Evolutionary conservation across 2,113 vertebrate genomes (phyloP), one percentile per base, ranked within the genome.

Genomic region (Mus pahari): DNA sequence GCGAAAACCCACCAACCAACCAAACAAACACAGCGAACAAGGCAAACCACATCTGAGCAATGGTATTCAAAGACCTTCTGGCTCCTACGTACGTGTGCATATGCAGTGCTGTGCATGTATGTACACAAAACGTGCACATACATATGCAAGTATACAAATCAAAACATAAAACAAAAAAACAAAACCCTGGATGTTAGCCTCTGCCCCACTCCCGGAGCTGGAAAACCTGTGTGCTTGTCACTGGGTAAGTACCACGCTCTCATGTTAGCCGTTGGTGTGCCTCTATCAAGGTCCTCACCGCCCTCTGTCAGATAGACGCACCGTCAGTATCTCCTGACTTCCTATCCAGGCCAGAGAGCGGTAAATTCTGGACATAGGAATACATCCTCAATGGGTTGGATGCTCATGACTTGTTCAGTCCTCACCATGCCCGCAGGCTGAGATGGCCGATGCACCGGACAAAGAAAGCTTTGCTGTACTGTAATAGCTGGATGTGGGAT

Each of bases 251-350:
- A 7, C 33, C 53, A 62, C 39, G 16, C 26, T 62, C 36, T 84
- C 73, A 42, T 31, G 4, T 0, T 1, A 7, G 62, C 13, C 26
- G 58, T 36, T 16, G 20, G 8, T 31, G 0, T 11, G 14, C 42
- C 12, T 86, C 68, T 42, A 3, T 9, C 0, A 0, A 31, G 60
- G 42, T 9, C 0, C 70, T 60, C 10, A 31, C 64, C 12, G 60
- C 58, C 50, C 17, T 19, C 22, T 19, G 3, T 33, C 53, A 73
- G 17, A 75, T 5, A 42, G 13, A 19, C 78, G 13, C 5, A 50
- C 9, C 22, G 22, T 36, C 16, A 42, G 13, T 10, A 4, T 73
- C 20, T 75, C 83, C 70, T 45, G 36, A 36, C 79, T 86, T 36
- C 70, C 48, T 11, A 17, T n/a, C 77, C 20, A 42, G 64, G 71